Percentiles rank a stretch among this genome's conserved stretches.
These are phyloP conservation scores for Drosophila aldrichi DNA, from an alignment of 2,888 invertebrate species.

Conservation along the genomic window DNA sequence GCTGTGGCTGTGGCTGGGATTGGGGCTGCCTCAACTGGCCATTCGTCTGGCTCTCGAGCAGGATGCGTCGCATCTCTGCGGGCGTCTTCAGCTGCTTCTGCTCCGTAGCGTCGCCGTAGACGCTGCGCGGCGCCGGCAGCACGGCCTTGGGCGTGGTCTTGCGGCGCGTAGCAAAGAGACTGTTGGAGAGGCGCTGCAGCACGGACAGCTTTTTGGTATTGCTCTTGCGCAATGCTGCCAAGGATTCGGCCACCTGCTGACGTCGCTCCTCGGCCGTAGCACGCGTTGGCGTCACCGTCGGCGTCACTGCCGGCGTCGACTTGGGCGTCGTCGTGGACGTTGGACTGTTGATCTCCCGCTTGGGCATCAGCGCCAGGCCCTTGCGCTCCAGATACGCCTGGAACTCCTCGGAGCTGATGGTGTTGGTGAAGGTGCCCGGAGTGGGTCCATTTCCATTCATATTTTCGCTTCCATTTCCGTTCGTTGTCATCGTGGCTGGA, in stretches of 20 bases:
- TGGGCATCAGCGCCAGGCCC: conserved; percentile 82
- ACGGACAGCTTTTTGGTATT: conserved; percentile 83
- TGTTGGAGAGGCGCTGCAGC: conserved; percentile 83
- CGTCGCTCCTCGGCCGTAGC: conserved; percentile 45
- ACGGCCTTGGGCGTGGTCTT: conserved; percentile 83
- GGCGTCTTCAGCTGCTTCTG: conserved; percentile 41
- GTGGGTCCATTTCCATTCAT: neutral
- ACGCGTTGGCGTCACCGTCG: conserved; percentile 18
- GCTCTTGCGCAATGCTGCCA: conserved; percentile 54
- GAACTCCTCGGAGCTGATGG: conserved; percentile 85
- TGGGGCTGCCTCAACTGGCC: neutral
- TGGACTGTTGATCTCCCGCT: conserved; percentile 64
- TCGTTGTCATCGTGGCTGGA: conserved; percentile 3
- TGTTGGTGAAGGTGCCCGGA: conserved; percentile 82
- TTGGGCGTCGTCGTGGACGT: conserved; percentile 16
- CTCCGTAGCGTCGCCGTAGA: conserved; percentile 57
- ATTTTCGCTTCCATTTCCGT: neutral
- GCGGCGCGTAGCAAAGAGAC: conserved; percentile 83
- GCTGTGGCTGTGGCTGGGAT: neutral
- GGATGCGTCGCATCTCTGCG: conserved; percentile 78
- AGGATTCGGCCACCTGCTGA: conserved; percentile 51
- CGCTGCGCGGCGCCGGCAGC: conserved; percentile 68
- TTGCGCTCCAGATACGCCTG: conserved; percentile 84
- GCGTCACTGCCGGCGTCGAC: neutral
- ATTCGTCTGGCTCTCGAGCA: conserved; percentile 81